phyloP scores from a whole-genome alignment of 2,113 vertebrate genomes.

The Thomomys bottae region DNA sequence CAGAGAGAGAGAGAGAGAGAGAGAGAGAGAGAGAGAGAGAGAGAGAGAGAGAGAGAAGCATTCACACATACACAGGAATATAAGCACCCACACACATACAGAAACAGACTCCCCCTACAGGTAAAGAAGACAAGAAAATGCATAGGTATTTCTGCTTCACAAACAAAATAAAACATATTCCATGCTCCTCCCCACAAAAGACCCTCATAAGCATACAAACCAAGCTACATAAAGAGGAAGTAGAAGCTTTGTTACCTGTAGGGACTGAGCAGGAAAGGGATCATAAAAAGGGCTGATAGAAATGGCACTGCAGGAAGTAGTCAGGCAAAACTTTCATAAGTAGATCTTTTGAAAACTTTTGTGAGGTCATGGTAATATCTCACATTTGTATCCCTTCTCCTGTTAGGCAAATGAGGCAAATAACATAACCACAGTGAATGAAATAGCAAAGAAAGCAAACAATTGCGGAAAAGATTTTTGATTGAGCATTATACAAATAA shows the following conservation, averaged over 20 bases:
- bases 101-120: too few species aligned
- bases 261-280: not conserved
- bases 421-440: not conserved
- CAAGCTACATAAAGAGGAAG: not conserved
- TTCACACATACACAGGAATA: too few species aligned
- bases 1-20: not conserved
- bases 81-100: too few species aligned
- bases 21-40: too few species aligned
- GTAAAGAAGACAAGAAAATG: not conserved
- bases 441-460: not conserved
- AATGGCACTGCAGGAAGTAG: too few species aligned
- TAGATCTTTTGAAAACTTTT: not conserved
- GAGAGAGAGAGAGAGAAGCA: too few species aligned
- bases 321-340: not conserved
- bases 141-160: not conserved
- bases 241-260: not conserved
- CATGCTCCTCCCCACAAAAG: too few species aligned
- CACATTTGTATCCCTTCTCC: not conserved
- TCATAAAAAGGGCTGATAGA: too few species aligned
- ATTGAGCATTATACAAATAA: not conserved
- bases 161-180: not conserved
- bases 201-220: not conserved
- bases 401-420: not conserved
- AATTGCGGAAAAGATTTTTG: slow-evolving; percentile 18
- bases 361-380: not conserved